Percentiles rank a stretch among this genome's conserved stretches.
Evolutionary conservation across 2,113 vertebrate genomes (phyloP).

Genomic region (Myrmecophaga tridactyla): DNA sequence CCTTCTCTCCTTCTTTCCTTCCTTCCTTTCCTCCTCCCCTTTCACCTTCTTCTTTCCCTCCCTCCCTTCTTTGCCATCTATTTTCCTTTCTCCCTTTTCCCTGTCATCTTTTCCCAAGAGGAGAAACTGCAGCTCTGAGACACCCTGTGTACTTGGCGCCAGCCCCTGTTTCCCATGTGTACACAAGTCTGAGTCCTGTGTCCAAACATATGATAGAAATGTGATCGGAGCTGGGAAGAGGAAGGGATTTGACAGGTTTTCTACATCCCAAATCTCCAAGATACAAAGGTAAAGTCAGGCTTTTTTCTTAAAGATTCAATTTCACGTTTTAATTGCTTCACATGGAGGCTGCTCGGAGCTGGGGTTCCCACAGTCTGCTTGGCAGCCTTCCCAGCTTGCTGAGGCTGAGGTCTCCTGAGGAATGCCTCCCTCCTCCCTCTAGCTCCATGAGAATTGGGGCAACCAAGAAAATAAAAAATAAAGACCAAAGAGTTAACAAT

Average conservation of each 20-base stretch:
- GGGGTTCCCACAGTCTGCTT: neutral
- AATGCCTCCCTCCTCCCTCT: neutral
- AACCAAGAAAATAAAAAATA: neutral
- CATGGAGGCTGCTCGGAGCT: constrained; percentile 9
- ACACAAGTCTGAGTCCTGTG: constrained; percentile 47
- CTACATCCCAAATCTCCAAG: constrained; percentile 54
- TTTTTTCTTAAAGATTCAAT: constrained; percentile 75
- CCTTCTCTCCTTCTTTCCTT: neutral
- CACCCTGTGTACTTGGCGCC: neutral
- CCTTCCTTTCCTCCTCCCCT: too few species aligned
- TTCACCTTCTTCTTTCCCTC: too few species aligned
- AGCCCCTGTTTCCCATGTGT: constrained; percentile 11
- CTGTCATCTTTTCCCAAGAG: neutral
- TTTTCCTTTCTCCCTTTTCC: neutral
- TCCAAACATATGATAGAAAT: constrained; percentile 64
- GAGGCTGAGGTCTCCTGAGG: neutral
- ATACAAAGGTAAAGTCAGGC: constrained; percentile 74
- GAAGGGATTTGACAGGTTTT: constrained; percentile 52
- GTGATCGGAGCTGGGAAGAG: neutral
- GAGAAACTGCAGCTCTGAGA: neutral
- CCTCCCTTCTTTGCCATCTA: neutral
- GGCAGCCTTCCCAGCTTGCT: neutral
- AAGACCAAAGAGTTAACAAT: neutral
- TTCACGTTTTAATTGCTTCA: constrained; percentile 73
- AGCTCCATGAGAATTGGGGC: neutral